Evolutionary conservation across 2,113 vertebrate genomes (phyloP).

Genomic region (Colinus virginianus): DNA sequence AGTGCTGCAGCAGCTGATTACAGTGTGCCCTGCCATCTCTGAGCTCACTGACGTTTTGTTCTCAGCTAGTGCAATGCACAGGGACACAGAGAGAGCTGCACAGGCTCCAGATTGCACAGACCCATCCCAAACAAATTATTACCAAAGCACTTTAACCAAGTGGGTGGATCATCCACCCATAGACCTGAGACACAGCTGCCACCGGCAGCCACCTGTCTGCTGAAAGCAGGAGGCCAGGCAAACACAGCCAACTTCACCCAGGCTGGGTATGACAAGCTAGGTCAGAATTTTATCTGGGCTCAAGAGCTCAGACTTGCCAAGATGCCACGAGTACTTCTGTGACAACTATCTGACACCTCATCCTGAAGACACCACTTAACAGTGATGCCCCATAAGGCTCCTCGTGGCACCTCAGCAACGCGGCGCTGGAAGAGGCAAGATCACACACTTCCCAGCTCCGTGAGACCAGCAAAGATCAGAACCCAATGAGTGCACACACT

Average conservation of each 20-base stretch:
- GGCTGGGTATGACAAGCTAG: fast-evolving
- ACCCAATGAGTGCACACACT: fast-evolving
- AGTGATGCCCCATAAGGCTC: background rate
- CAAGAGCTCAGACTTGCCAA: background rate
- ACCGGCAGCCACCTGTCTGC: background rate
- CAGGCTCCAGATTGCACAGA: background rate
- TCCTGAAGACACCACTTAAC: background rate
- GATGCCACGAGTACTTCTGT: background rate
- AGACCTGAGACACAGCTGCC: background rate
- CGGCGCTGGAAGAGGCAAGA: background rate
- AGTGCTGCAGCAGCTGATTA: background rate
- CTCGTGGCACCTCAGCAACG: background rate
- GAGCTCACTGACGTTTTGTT: background rate
- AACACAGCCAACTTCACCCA: background rate
- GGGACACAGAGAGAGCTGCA: background rate
- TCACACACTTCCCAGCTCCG: background rate
- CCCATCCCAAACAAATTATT: background rate
- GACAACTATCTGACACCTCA: background rate
- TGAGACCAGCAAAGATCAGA: background rate
- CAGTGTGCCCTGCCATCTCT: background rate
- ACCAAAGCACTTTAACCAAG: background rate
- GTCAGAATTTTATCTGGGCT: background rate
- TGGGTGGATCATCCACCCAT: background rate
- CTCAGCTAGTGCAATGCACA: background rate
- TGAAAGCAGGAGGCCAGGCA: background rate